phyloP scores from a whole-genome alignment of 2,888 invertebrate species.

The Shargacucullia verbasci region DNA sequence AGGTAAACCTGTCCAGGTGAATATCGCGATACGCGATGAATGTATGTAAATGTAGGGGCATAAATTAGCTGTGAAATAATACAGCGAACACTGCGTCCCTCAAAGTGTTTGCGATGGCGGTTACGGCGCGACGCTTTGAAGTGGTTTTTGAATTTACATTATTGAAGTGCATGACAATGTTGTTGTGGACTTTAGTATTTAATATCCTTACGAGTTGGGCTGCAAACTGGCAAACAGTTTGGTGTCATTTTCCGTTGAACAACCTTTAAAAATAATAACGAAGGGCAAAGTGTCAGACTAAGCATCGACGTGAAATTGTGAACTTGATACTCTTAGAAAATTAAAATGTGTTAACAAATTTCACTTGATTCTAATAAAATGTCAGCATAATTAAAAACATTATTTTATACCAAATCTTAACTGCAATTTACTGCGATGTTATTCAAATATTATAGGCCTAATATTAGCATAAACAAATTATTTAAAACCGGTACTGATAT shows the following conservation, averaged over 20 bases:
- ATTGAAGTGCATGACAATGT: conserved; percentile 27
- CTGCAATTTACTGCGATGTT: no score
- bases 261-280: no score
- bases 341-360: no score
- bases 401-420: no score
- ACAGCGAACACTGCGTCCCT: conserved; percentile 40
- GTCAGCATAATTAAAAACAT: no score
- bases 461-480: conserved; percentile 7
- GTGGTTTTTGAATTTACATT: conserved; percentile 62
- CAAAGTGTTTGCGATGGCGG: conserved; percentile 49
- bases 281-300: no score
- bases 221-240: not conserved
- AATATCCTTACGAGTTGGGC: no score
- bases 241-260: no score
- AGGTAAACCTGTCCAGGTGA: conserved; percentile 33
- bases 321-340: no score
- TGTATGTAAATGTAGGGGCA: conserved; percentile 57
- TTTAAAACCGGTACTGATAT: not conserved
- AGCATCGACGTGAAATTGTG: no score
- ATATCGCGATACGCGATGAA: conserved; percentile 26
- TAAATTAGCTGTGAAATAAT: conserved; percentile 64
- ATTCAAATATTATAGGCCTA: no score
- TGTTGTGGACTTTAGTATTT: conserved; percentile 12
- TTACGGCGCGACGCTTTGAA: conserved; percentile 49
- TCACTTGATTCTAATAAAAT: no score